Base-by-base conservation (phyloP, 1,140 invertebrate species). In the Hetaerina americana region DNA sequence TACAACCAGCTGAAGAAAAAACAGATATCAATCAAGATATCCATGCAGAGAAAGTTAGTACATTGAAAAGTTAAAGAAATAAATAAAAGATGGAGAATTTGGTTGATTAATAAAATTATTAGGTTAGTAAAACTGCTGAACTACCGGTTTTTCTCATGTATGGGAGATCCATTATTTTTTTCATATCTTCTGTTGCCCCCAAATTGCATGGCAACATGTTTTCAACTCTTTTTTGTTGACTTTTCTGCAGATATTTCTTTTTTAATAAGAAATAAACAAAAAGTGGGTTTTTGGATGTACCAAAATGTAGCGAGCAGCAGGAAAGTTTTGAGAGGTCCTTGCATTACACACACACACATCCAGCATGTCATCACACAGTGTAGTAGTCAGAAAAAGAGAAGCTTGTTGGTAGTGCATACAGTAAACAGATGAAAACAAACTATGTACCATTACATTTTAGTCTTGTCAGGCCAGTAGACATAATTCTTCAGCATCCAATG, bases 281-380 rank as follows among this genome's bases (percentile, higher is more conserved):
- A 71, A 66, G 69, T 57, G 40, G 40, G 40, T 18, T 57, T 57
- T n/a, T 57, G 22, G 10, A 57, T 57, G 10, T 57, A 57, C 40
- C 40, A 57, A n/a, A 57, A 57, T 57, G 40, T 57, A 57, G 70
- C 75, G 77, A 77, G 76, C 75, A 77, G 76, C 70, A 79, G 86
- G 86, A 87, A 87, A 85, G 80, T 88, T 81, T 89, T 88, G 87
- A 88, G 87, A 87, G 87, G 87, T 89, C 87, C 87, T 89, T 88
- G 85, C 84, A 82, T 71, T 70, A 76, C 40, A 71, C 68, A 57
- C 2, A 57, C 40, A 57, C 40, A 57, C 40, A 57, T 57, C 26
- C 66, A 74, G 57, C 40, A 71, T 27, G 27, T 66, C 40, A 57
- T 57, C 40, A 57, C 70, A 71, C 49, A 71, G 70, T 71, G 40